Evolutionary conservation across 2,113 vertebrate genomes (phyloP), one percentile per base, ranked within the genome.

Genomic region (Amphilophus citrinellus): DNA sequence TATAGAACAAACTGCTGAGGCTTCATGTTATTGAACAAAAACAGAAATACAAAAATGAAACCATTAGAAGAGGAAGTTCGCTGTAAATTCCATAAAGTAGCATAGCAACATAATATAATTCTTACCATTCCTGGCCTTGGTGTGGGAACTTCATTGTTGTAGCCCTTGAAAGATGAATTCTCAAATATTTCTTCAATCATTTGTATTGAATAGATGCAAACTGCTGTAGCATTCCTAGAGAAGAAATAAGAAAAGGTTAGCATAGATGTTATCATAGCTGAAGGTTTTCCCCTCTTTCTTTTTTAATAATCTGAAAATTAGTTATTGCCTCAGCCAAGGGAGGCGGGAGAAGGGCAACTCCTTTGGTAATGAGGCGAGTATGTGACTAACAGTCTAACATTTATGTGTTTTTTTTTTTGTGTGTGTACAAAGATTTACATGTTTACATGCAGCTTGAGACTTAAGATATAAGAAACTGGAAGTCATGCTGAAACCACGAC

Each of bases 111-210:
- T 79, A 84, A 60, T 42, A 60, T 14, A 56, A 42, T 53, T 10
- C 89, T 97, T 92, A 99, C 98, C 85, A 93, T 95, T 90, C 98
- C 98, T 1, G 98, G 98, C 73, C 97, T 96, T 50, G 97, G 95
- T 15, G 80, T 88, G 0, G 97, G 97, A 24, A 95, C 87, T 0
- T 88, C 59, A 1, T 88, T 35, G 1, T 82, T 14, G 53, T 96
- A 97, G 78, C 96, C 97, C 75, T 96, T 98, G 90, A 98, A 98
- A 2, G 75, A 87, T 3, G 98, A 98, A 0, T 88, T 96, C 22
- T 93, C 93, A 92, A 99, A 99, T 77, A 97, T 81, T 0, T 14
- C n/a, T 71, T 97, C 97, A 8, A 99, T 97, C 71, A 96, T 96
- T 13, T 59, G 89, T 0, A 99, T 94, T 0, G 97, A 95, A 78